Evolutionary conservation across 2,888 invertebrate genomes (phyloP), one percentile per base, ranked within the genome.

Genomic region (Hypolimnas misippus): DNA sequence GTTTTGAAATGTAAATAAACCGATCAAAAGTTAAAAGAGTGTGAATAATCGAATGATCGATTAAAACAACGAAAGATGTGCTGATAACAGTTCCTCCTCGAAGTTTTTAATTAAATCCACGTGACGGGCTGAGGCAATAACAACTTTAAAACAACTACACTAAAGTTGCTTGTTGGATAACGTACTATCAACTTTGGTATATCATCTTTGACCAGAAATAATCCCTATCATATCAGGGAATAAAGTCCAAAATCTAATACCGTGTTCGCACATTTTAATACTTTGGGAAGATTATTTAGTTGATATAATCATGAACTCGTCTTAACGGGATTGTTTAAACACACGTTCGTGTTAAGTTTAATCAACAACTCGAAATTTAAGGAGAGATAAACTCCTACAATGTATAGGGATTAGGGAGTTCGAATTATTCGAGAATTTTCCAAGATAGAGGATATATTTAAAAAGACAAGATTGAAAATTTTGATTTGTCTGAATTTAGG

Each of bases 91-190:
- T 25, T 25, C n/a, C 3, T 14, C 19, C 25, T 49, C 44, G 35
- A 59, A 59, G 46, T 59, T 59, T 53, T 59, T 59, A 59, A 59
- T 59, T 59, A 44, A 59, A 59, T 59, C 53, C 53, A 35, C 53
- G 59, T 46, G 42, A 46, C 35, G 42, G 19, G 42, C 7, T 21
- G 31, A 52, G 21, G 31, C 19, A 33, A 44, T 40, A 33, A 19
- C 16, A 44, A 58, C 33, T 52, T 52, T 58, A 51, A 38, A 42
- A 44, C 58, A 42, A 57, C 10, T n/a, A 21, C 6, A 50, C 19
- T 42, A 14, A 40, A 52, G 40, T 52, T 52, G 57, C 31, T 51
- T 17, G 10, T 58, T 10, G 10, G 2, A 19, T 52, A 33, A 51
- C 51, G 40, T 40, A 42, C 38, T n/a, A 35, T 54, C 29, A 8